Evolutionary conservation across 2,888 invertebrate species (phyloP), one percentile per base, ranked within the genome.

Genomic region (Eustalomyia histrio): DNA sequence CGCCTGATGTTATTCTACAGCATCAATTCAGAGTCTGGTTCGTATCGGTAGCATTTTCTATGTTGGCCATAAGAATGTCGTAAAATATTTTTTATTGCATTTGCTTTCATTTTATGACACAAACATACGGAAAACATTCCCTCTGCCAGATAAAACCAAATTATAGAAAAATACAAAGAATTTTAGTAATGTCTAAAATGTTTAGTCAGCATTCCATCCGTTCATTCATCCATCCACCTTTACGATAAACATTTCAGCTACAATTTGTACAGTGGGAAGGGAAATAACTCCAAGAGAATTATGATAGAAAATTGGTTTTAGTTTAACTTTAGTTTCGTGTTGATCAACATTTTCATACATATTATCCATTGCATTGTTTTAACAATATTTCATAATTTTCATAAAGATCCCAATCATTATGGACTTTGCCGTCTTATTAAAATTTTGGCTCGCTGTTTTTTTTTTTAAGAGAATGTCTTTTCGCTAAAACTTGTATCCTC

Each of bases 11-110:
- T 33, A 21, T 60, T 50, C 50, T 39, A 50, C 65, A 61, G 50
- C 53, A 72, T 60, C 21, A 78, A 60, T 10, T 43, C 29, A 55
- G 35, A 71, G 53, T 68, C 65, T 29, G 58, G 39, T 47, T 71
- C 61, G 12, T 33, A 72, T 52, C 76, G 71, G 79, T 73, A 82
- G 79, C 80, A 78, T 63, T 72, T 71, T 39, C 60, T n/a, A 58
- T 83, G 76, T 68, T 76, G 82, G 76, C 74, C 83, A 78, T 83
- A 83, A 83, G 79, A 83, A 83, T 76, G 84, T 83, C 84, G 82
- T 84, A 84, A 84, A 84, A 81, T 78, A 39, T 78, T 79, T 83
- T 84, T 84, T 83, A 84, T 83, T 83, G 82, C 83, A 82, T 80
- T 83, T 83, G 72, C 63, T 58, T 81, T 65, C 74, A 57, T 83